These are phyloP conservation scores for Tadarida brasiliensis DNA, from an alignment of 2,797 vertebrate species.

Conservation along the genomic window DNA sequence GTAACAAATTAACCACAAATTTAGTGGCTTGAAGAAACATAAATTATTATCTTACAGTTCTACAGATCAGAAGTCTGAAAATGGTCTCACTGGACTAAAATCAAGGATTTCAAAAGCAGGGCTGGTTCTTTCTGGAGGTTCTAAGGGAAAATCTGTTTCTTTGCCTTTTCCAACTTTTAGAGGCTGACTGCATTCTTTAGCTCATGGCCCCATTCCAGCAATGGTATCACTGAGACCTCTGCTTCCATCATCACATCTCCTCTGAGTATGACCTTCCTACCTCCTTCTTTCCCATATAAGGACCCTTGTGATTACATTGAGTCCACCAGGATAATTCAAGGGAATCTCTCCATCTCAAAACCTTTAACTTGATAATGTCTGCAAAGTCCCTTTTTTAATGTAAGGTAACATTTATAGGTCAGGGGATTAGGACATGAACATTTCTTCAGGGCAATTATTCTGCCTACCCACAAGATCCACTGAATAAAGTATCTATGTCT, in stretches of 20 bases:
- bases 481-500: not conserved
- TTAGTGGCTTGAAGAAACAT: constrained; percentile 1
- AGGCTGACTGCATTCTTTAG: not conserved
- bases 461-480: not conserved
- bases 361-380: constrained; percentile 12
- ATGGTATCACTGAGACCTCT: not conserved
- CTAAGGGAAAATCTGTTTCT: not conserved
- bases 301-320: not conserved
- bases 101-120: not conserved
- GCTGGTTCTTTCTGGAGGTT: not conserved
- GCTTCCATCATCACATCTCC: not conserved
- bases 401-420: not conserved
- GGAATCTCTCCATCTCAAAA: not conserved
- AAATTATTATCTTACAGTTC: constrained; percentile 21
- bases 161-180: not conserved
- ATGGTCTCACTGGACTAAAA: not conserved
- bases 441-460: not conserved
- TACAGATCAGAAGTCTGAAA: constrained; percentile 14
- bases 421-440: not conserved
- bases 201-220: not conserved
- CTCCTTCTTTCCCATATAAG: not conserved
- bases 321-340: not conserved
- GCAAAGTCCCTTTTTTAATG: not conserved
- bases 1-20: not conserved
- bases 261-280: not conserved